phyloP scores from a whole-genome alignment of 2,797 vertebrate species.

The Tarsius wallacei region DNA sequence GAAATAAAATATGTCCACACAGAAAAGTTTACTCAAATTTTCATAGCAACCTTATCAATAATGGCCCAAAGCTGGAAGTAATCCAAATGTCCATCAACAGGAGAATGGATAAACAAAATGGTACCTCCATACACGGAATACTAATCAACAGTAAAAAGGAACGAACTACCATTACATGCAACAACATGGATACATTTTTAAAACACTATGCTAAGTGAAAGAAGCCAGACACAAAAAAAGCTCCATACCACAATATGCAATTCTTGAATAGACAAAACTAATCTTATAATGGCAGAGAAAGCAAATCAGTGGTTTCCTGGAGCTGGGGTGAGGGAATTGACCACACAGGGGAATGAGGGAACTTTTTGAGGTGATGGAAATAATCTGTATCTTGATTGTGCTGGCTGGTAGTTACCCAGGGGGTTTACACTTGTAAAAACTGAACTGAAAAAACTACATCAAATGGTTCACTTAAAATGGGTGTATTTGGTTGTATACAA shows the following conservation, averaged over 20 bases:
- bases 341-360: neutral
- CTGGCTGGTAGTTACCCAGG: neutral
- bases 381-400: neutral
- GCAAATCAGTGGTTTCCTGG: neutral
- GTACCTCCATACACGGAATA: rapidly evolving
- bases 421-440: neutral
- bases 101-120: rapidly evolving
- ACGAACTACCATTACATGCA: rapidly evolving
- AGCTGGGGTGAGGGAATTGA: neutral
- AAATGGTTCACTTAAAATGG: neutral
- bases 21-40: neutral
- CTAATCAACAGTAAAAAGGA: neutral
- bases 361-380: neutral
- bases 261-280: neutral
- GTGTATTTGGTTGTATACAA: slow-evolving; percentile 43
- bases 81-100: too few relatives aligned
- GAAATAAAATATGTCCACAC: neutral
- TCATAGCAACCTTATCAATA: neutral
- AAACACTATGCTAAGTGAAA: neutral
- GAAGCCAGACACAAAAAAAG: neutral
- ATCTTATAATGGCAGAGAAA: neutral
- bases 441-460: neutral
- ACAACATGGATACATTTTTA: neutral
- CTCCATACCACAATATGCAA: neutral
- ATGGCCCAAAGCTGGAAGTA: neutral